These are phyloP conservation scores for Sussaba pulchella DNA, from an alignment of 2,888 invertebrate species.

Conservation along the genomic window DNA sequence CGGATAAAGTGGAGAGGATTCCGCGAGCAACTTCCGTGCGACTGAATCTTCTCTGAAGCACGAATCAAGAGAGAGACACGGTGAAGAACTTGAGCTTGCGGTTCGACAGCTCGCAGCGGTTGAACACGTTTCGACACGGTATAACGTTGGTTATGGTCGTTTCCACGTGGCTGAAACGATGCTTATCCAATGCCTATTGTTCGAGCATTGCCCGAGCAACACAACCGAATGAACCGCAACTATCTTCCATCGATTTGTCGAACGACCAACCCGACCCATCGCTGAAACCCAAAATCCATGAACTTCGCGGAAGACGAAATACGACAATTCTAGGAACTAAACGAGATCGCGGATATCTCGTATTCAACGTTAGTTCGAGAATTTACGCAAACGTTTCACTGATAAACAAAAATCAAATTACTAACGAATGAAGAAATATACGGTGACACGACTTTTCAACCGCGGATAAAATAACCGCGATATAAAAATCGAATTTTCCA, in stretches of 20 bases:
- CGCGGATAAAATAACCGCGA: no score
- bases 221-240: background rate
- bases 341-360: background rate
- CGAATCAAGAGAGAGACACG: conserved; percentile 4
- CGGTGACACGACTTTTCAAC: no score
- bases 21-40: conserved; percentile 20
- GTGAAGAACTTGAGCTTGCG: conserved; percentile 8
- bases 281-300: conserved; percentile 7
- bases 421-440: background rate
- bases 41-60: conserved; percentile 17
- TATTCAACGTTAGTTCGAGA: background rate
- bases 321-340: background rate
- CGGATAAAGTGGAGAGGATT: conserved; percentile 7
- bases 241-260: background rate
- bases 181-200: conserved; percentile 12
- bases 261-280: background rate
- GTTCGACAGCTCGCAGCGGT: no score
- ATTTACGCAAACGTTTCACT: background rate
- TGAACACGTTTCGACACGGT: background rate
- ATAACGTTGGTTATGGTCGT: background rate
- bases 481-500: no score
- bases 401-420: background rate
- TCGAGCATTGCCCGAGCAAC: background rate
- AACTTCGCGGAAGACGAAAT: background rate
- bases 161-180: conserved; percentile 11